phyloP scores from a whole-genome alignment of 2,113 vertebrate genomes.

The Zosterops pallidus region DNA sequence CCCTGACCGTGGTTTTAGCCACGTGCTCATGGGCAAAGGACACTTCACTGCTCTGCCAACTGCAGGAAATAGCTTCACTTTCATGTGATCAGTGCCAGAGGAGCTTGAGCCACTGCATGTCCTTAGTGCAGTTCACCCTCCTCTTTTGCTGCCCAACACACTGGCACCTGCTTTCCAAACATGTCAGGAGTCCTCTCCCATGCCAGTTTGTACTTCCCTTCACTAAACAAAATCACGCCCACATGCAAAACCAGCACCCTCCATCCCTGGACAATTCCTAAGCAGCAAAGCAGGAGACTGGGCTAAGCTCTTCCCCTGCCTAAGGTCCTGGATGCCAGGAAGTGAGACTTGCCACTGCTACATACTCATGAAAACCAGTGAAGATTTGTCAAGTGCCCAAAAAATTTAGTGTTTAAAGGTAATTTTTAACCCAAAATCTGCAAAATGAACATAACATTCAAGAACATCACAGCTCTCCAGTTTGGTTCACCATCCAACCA shows the following conservation, averaged over 20 bases:
- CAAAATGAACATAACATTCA: neutral
- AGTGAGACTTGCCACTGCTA: constrained; percentile 31
- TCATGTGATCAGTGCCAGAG: accelerated
- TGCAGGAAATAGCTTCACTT: neutral
- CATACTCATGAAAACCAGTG: constrained; percentile 17
- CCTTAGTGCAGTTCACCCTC: neutral
- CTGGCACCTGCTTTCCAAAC: neutral
- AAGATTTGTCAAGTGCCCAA: neutral
- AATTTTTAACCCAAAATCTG: constrained; percentile 25
- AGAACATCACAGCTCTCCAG: constrained; percentile 4
- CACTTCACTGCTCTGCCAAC: neutral
- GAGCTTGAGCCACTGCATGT: neutral
- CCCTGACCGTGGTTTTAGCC: accelerated
- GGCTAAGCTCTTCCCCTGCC: neutral
- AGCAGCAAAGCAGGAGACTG: neutral
- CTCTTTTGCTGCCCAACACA: neutral
- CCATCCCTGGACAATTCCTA: neutral
- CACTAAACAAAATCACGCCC: neutral
- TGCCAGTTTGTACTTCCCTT: neutral
- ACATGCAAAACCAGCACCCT: neutral
- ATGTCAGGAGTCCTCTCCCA: neutral
- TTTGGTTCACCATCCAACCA: constrained; percentile 11
- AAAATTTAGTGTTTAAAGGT: constrained; percentile 48
- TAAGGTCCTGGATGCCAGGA: constrained; percentile 75
- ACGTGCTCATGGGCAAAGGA: accelerated